These are phyloP conservation scores for Parauchenoglanis ngamensis DNA, from an alignment of 2,797 vertebrate species.

Conservation along the genomic window DNA sequence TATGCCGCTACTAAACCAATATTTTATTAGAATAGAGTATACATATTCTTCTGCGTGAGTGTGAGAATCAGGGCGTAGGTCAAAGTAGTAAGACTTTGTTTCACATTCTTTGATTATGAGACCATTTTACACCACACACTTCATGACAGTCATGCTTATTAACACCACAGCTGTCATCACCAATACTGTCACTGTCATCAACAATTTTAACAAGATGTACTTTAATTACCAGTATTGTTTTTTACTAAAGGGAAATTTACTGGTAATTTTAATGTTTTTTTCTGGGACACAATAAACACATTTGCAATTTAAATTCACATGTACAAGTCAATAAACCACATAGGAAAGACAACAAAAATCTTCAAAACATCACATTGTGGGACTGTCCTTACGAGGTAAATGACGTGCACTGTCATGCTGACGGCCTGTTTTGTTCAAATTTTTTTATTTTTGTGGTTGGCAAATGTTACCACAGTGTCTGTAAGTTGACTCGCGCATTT, in stretches of 20 bases:
- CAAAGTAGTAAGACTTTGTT: slow-evolving; percentile 1
- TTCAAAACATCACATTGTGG: slow-evolving; percentile 38
- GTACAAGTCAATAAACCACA: slow-evolving; percentile 24
- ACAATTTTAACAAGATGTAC: neutral
- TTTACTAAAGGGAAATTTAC: neutral
- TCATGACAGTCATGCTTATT: neutral
- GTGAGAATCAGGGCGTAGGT: slow-evolving; percentile 25
- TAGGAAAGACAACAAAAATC: slow-evolving; percentile 20
- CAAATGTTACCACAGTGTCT: slow-evolving; percentile 73
- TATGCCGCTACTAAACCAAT: neutral
- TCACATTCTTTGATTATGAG: neutral
- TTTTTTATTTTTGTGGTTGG: slow-evolving; percentile 68
- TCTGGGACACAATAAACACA: neutral
- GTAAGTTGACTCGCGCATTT: slow-evolving; percentile 59
- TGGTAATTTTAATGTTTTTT: neutral
- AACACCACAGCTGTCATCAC: neutral
- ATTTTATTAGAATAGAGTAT: neutral
- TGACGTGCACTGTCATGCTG: slow-evolving; percentile 37
- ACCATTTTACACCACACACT: neutral
- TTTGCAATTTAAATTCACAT: neutral
- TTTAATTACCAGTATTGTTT: neutral
- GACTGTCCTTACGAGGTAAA: slow-evolving; percentile 53
- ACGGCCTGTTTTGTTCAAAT: slow-evolving; percentile 64
- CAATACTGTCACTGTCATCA: neutral
- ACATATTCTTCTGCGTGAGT: slow-evolving; percentile 5